Conservation (phyloP, 2,888 invertebrate species). For the Pediacus dermestoides region DNA sequence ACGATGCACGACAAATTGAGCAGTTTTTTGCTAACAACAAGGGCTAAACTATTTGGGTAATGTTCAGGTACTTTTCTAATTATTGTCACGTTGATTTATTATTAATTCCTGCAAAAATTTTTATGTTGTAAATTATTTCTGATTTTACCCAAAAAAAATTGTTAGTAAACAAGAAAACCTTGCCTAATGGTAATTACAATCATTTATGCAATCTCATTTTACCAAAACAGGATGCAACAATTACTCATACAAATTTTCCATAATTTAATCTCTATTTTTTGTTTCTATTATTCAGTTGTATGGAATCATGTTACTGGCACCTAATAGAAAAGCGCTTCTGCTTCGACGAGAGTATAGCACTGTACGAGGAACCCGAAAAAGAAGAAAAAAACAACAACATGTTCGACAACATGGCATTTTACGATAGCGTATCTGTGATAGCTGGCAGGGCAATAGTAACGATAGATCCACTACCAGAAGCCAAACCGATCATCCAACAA, state of each 20-base stretch:
- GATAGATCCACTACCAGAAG: conserved; percentile 43
- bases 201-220: no score
- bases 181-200: no score
- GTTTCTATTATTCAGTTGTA: conserved; percentile 54
- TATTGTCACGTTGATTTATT: neutral
- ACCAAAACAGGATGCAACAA: no score
- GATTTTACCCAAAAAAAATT: no score
- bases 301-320: conserved; percentile 70
- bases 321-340: conserved; percentile 71
- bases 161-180: no score
- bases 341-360: conserved; percentile 68
- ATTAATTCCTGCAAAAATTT: conserved; percentile 3
- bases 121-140: no score
- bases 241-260: neutral
- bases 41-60: no score
- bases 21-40: no score
- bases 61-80: no score
- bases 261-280: neutral
- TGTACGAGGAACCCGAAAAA: conserved; percentile 51
- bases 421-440: conserved; percentile 48
- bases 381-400: conserved; percentile 43
- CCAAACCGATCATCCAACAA: conserved; percentile 24
- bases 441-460: conserved; percentile 46
- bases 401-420: conserved; percentile 49
- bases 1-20: no score